Base-by-base conservation (phyloP, 2,797 vertebrate genomes). In the Mormyrops boulengeri region DNA sequence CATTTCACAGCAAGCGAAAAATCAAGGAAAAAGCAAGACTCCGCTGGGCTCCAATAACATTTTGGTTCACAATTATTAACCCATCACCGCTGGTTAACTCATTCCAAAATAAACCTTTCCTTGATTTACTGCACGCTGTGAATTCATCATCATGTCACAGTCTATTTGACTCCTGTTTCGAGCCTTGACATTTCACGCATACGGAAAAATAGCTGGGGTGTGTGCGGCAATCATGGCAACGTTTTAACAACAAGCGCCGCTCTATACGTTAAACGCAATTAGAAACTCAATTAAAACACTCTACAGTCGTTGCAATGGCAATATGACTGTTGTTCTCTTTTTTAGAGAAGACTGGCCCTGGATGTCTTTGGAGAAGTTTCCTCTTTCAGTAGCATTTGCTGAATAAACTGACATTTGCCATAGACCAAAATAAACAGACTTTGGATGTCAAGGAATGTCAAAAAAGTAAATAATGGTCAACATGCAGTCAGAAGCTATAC, bases 41-140 rank as follows among this genome's bases (percentile, higher is more conserved):
- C n/a, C 17, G 11, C 22, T 55, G 38, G 26, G 50, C 66, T 77
- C 26, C 30, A 14, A 14, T 55, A 90, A 89, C 50, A 22, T 91
- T 92, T 92, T 92, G 91, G 91, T 92, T 88, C 62, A 88, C 91
- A 91, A 92, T 90, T 94, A 93, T 92, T 92, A 92, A 73, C 73
- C 90, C 6, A 0, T 89, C 26, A 86, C 38, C 41, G 52, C 92
- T 89, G 92, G 89, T 92, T 90, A 92, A 93, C 91, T 92, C 92
- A 93, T 93, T 92, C 90, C 90, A 91, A 82, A 80, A 93, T 92
- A 94, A 95, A 94, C 92, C 92, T 89, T 88, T 90, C 88, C 90
- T 91, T 84, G 12, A 66, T 87, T 90, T 92, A 91, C 88, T 4
- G 60, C 22, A 91, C 90, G 91, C 92, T 91, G 19, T 91, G 91